Conservation (phyloP, 2,888 invertebrate species). For the Cyaniris semiargus region DNA sequence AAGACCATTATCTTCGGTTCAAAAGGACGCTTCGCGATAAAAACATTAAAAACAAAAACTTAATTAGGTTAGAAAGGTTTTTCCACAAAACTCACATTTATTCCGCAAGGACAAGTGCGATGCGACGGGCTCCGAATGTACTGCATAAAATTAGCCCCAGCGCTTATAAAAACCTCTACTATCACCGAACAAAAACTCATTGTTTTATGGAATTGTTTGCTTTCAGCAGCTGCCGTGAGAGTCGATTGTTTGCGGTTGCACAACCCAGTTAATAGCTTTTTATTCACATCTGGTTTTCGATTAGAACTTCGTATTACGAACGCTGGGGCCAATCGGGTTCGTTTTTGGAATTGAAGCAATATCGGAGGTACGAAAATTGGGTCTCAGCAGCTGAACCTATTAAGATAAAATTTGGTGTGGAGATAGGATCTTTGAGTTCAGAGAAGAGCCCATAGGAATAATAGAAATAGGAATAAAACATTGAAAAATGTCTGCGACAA, state of each 20-base stretch:
- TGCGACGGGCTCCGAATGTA: neutral
- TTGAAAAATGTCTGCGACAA: no score
- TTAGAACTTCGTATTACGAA: neutral
- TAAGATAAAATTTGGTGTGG: neutral
- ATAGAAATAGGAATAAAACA: no score
- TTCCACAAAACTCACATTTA: conserved; percentile 24
- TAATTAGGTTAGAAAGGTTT: neutral
- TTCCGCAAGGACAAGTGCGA: neutral
- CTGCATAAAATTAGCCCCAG: conserved; percentile 1
- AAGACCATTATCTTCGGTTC: neutral
- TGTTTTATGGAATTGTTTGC: conserved; percentile 13
- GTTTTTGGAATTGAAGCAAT: neutral
- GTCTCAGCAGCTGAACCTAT: neutral
- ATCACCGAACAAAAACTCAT: conserved; percentile 22
- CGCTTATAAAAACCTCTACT: conserved; percentile 19
- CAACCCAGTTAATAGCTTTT: conserved; percentile 1
- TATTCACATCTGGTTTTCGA: neutral
- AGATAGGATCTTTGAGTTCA: no score
- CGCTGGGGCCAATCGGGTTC: neutral
- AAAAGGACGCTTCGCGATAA: neutral
- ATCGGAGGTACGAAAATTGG: neutral
- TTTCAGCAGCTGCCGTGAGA: conserved; percentile 26
- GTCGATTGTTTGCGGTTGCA: conserved; percentile 9
- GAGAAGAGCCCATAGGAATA: no score
- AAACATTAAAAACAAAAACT: neutral